Base-by-base conservation (phyloP, 2,797 vertebrate genomes). In the Okamejei kenojei region DNA sequence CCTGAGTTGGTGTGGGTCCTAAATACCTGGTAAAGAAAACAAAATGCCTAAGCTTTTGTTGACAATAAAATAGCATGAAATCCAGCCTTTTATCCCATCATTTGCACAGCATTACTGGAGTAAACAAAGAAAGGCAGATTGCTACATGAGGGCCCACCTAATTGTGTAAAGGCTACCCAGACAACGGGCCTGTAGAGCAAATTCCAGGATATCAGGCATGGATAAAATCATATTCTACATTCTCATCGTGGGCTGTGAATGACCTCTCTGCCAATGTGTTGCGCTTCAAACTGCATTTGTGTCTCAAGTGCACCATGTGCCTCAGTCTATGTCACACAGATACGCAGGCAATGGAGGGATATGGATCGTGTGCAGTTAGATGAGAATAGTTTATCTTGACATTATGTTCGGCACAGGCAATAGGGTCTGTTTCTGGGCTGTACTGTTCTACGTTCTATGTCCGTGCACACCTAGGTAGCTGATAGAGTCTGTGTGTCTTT, bases 21-120 rank as follows among this genome's bases (percentile, higher is more conserved):
- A 82, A 95, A 94, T 94, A 94, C 94, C 76, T 93, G 94, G 94
- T 94, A 95, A 95, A 94, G 94, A 95, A 96, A 95, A 95, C 94
- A 95, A 94, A 26, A 58, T 94, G 93, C 86, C 93, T 93, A 94
- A 94, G 94, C 94, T 95, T 93, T 93, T 93, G 94, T 35, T 93
- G 94, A 93, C 79, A 94, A 94, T 58, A 26, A 74, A 82, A 93
- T 84, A 94, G 95, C 94, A 93, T 94, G 94, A 94, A 94, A 95
- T 94, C 94, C 93, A 93, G 93, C 93, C 21, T 94, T 95, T 95
- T 95, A 95, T 95, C 95, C 93, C 79, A 0, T 0, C 0, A 0
- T 95, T 95, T 95, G 78, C 95, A 94, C 94, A 95, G 95, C 26
- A 63, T 93, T 3, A 11, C 93, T 93, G 93, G 93, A 93, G n/a